These are phyloP conservation scores for Drosophila truncata DNA, from an alignment of 1,140 invertebrate species.

Conservation along the genomic window DNA sequence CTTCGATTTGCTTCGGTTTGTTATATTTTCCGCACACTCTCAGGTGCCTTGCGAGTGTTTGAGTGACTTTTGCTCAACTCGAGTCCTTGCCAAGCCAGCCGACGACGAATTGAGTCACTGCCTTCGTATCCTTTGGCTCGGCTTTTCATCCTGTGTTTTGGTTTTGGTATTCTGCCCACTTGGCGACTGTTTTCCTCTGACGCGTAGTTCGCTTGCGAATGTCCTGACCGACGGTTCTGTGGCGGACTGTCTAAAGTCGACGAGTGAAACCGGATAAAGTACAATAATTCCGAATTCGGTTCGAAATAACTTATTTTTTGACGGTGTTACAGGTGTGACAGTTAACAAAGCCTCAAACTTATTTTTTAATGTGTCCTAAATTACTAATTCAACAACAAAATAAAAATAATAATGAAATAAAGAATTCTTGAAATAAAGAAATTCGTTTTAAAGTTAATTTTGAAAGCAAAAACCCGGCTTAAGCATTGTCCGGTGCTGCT, in stretches of 20 bases:
- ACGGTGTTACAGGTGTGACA: background rate
- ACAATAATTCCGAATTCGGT: slow-evolving; percentile 1
- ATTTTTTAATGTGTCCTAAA: background rate
- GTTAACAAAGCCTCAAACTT: background rate
- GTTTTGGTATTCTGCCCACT: slow-evolving; percentile 34
- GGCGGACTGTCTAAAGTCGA: slow-evolving; percentile 22
- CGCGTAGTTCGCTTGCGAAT: slow-evolving; percentile 74
- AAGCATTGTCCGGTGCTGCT: background rate
- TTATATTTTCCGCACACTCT: background rate
- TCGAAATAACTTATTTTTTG: background rate
- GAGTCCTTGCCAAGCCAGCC: background rate
- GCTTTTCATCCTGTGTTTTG: slow-evolving; percentile 50
- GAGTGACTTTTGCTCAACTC: slow-evolving; percentile 17
- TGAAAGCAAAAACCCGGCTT: background rate
- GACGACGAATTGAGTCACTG: background rate
- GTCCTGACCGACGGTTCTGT: slow-evolving; percentile 71
- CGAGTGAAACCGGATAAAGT: background rate
- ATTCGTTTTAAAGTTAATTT: background rate
- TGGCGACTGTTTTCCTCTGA: slow-evolving; percentile 52
- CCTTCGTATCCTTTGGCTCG: slow-evolving; percentile 6
- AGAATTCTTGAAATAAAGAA: background rate
- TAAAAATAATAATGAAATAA: background rate
- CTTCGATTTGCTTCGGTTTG: background rate
- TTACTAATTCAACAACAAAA: background rate
- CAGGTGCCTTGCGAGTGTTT: background rate